Evolutionary conservation across 2,797 vertebrate species (phyloP).

Genomic region (Alectoris magna): DNA sequence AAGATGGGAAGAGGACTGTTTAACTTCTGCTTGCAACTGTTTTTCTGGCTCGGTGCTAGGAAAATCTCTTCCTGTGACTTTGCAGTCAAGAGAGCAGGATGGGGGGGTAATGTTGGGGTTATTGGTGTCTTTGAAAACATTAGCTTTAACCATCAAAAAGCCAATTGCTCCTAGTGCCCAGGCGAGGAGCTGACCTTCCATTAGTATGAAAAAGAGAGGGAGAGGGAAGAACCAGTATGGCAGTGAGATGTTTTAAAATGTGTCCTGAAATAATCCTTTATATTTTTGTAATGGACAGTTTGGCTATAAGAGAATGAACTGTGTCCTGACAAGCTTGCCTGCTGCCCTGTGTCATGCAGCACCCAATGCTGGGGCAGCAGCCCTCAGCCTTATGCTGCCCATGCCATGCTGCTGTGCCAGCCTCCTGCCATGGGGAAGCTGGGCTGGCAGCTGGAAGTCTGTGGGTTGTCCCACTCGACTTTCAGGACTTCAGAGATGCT

Average conservation of each 20-base stretch:
- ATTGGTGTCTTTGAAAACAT: background rate
- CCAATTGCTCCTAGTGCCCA: background rate
- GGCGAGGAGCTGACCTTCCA: background rate
- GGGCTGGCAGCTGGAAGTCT: background rate
- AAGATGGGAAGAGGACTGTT: background rate
- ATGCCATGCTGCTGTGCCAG: background rate
- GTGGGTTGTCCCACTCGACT: background rate
- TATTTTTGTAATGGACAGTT: background rate
- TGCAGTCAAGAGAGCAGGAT: background rate
- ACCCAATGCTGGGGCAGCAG: background rate
- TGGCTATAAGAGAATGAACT: background rate
- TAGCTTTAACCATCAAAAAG: background rate
- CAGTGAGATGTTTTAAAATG: background rate
- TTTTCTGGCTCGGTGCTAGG: constrained; percentile 11
- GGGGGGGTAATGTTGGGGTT: background rate
- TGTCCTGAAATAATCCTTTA: background rate
- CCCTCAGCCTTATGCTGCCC: background rate
- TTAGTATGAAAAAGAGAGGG: background rate
- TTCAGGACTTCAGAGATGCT: background rate
- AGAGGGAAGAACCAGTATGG: background rate
- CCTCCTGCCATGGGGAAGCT: background rate
- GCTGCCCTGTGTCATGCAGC: background rate
- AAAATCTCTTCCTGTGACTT: constrained; percentile 18
- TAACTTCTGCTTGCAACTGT: constrained; percentile 12
- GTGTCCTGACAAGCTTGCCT: background rate